Evolutionary conservation across 2,797 vertebrate genomes (phyloP), one percentile per base, ranked within the genome.

Genomic region (Oreonectes daqikongensis): DNA sequence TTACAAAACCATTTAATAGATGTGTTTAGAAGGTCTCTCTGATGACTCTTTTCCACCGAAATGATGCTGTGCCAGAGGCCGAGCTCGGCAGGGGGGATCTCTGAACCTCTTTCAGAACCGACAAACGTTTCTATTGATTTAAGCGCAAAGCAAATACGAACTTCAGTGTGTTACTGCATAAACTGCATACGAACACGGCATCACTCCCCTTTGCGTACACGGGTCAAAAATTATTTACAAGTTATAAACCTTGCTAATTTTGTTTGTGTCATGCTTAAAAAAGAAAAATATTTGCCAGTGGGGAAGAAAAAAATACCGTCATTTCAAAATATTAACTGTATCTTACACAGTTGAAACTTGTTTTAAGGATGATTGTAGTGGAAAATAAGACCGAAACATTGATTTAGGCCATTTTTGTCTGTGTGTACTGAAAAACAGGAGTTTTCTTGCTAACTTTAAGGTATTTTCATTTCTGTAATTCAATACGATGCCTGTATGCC

Each of bases 31-130:
- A 72, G 57, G 38, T 60, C n/a, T 22, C 17, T 66, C n/a, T 44
- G 22, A 44, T 65, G 83, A 63, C 76, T 81, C 80, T 84, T 84
- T 86, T 73, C 87, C 85, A 86, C 73, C 77, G 85, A 14, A 64
- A 64, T 44, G 14, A 2, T 50, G 48, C 48, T 10, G 52, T 35
- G 32, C 32, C 32, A 35, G 32, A 64, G 24, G 32, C 24, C 30
- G 63, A 35, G 15, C 65, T 66, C 24, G 28, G 15, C 18, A 3
- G 59, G 32, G 60, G 30, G 48, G 48, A 24, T 77, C 42, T 60
- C 7, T 44, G 7, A 44, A 66, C 53, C 38, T 44, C 40, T 46
- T 44, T 28, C 24, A 59, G 10, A 59, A 55, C 26, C 18, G 9
- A 17, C 26, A 17, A 17, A 59, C 24, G 15, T 59, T 30, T 59